Conservation (phyloP, 1,140 invertebrate genomes). For the Spodoptera frugiperda region DNA sequence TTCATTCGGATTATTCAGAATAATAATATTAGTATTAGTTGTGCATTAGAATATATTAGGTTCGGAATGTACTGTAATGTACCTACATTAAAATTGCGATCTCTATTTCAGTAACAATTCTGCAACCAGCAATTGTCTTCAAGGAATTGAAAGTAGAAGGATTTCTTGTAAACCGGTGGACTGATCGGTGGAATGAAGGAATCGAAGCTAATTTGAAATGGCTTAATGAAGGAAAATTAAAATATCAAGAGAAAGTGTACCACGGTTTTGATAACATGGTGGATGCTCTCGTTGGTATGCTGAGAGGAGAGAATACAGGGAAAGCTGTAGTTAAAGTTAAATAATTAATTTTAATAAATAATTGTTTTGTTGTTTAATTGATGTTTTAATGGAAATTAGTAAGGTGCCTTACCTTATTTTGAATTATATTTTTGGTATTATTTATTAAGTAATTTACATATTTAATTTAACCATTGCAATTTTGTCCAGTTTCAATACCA, state of each 20-base stretch:
- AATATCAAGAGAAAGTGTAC: slow-evolving; percentile 88
- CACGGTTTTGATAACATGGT: slow-evolving; percentile 91
- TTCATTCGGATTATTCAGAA: not conserved
- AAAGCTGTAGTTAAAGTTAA: slow-evolving; percentile 88
- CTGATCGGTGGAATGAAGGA: slow-evolving; percentile 87
- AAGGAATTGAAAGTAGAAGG: slow-evolving; percentile 89
- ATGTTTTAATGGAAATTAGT: no score
- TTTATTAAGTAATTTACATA: no score
- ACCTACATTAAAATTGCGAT: not conserved
- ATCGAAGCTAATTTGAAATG: slow-evolving; percentile 87
- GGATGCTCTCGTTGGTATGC: slow-evolving; percentile 88
- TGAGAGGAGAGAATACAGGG: slow-evolving; percentile 88
- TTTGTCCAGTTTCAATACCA: no score
- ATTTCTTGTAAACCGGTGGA: slow-evolving; percentile 88
- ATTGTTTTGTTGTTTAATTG: not conserved
- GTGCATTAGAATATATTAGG: no score
- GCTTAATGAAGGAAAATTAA: slow-evolving; percentile 89
- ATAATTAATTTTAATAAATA: slow-evolving; percentile 46
- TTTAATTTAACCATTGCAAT: no score
- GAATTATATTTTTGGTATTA: no score
- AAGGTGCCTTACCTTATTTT: no score
- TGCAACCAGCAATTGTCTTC: slow-evolving; percentile 78
- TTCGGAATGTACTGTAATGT: no score
- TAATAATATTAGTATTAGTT: no score
- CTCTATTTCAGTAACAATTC: slow-evolving; percentile 69